Evolutionary conservation across 1,140 invertebrate species (phyloP).

Genomic region (Helicoverpa armigera): DNA sequence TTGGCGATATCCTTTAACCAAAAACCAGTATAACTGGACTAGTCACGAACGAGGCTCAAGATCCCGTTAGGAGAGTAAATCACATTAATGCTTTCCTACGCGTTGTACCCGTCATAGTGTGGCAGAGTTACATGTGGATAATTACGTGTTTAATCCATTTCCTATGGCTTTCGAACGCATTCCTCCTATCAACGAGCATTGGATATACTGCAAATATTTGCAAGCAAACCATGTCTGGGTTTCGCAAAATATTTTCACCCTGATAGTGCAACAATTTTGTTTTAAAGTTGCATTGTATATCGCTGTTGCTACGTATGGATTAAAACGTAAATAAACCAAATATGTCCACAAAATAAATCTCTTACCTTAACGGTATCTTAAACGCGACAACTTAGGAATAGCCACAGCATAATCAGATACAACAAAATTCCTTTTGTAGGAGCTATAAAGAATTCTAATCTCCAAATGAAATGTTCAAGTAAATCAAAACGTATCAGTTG

Average conservation of each 20-base stretch:
- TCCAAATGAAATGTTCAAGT: conserved; percentile 34
- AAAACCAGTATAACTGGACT: conserved; percentile 47
- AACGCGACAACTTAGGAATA: conserved; percentile 22
- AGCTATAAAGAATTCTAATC: conserved; percentile 45
- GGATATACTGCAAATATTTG: background rate
- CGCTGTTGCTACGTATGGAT: background rate
- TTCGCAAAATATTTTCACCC: background rate
- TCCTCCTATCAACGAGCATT: background rate
- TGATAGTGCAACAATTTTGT: too few species aligned
- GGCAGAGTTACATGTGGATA: conserved; percentile 42
- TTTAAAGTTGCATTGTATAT: background rate
- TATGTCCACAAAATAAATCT: conserved; percentile 25
- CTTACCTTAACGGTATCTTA: conserved; percentile 13
- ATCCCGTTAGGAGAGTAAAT: conserved; percentile 51
- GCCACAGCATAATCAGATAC: conserved; percentile 16
- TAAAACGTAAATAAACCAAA: conserved; percentile 18
- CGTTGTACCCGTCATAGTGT: conserved; percentile 40
- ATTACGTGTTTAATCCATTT: conserved; percentile 48
- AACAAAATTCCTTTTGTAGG: conserved; percentile 34
- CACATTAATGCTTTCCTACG: conserved; percentile 52
- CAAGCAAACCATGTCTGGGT: background rate
- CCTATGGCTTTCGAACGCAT: conserved; percentile 11
- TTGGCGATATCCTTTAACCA: conserved; percentile 41
- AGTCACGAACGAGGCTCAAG: conserved; percentile 25
- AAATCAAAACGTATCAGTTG: conserved; percentile 39